Evolutionary conservation across 2,888 invertebrate genomes (phyloP).

Genomic region (Plebejus argus): DNA sequence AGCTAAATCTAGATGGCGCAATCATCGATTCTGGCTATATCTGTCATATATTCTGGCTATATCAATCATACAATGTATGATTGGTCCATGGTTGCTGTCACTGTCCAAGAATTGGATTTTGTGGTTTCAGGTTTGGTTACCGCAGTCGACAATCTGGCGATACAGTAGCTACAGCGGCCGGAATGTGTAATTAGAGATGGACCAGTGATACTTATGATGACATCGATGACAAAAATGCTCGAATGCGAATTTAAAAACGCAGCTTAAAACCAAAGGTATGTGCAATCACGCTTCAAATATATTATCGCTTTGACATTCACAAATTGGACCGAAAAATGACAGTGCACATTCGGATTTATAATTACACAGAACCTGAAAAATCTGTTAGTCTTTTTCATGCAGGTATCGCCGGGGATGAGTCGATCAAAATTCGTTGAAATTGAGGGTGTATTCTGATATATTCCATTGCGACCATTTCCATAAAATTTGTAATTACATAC

Average conservation of each 20-base stretch:
- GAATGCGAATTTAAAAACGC: not conserved
- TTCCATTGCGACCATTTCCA: no score
- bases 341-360: not conserved
- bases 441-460: no score
- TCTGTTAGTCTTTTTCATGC: not conserved
- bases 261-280: not conserved
- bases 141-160: not conserved
- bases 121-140: no score
- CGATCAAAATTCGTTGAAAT: not conserved
- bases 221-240: not conserved
- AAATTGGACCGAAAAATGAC: slow-evolving; percentile 17
- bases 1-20: no score
- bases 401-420: not conserved
- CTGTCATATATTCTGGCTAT: no score
- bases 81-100: not conserved
- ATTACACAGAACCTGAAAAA: slow-evolving; percentile 13
- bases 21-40: no score
- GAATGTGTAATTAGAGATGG: not conserved
- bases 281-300: slow-evolving; percentile 6
- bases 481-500: no score
- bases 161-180: not conserved
- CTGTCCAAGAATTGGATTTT: not conserved
- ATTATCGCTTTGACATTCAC: slow-evolving; percentile 21
- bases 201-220: not conserved
- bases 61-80: no score